A percentile compares a stretch with the other conserved stretches of the same genome.
These are phyloP conservation scores for Petaurus breviceps DNA, from an alignment of 2,113 vertebrate genomes.

Conservation along the genomic window DNA sequence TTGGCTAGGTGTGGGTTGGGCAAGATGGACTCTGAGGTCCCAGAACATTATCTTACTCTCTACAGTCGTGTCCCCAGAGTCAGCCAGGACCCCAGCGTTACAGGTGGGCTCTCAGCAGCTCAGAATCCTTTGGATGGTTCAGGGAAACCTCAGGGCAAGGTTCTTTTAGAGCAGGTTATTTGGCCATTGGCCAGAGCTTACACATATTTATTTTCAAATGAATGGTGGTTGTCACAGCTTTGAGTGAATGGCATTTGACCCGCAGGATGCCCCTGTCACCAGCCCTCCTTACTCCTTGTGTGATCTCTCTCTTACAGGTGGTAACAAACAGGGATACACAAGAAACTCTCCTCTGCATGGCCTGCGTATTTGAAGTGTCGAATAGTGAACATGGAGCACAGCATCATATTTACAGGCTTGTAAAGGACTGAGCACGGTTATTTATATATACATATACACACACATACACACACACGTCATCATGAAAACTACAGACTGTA, in stretches of 20 bases:
- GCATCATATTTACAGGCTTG: conserved; percentile 99
- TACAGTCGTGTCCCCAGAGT: not conserved
- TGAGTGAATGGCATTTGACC: not conserved
- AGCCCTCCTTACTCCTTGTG: not conserved
- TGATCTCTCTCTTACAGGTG: conserved; percentile 85
- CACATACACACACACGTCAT: conserved; percentile 76
- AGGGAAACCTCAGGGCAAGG: not conserved
- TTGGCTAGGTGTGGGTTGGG: not conserved
- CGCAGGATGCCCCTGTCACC: not conserved
- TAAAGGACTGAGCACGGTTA: conserved; percentile 94
- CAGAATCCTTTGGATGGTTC: not conserved
- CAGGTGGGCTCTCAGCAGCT: not conserved
- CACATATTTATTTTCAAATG: not conserved
- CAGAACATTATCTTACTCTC: not conserved
- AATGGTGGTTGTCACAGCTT: not conserved
- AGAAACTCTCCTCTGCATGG: conserved; percentile 99
- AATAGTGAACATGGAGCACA: conserved; percentile 99
- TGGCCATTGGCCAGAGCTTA: not conserved
- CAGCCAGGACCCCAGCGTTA: not conserved
- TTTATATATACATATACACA: conserved; percentile 86
- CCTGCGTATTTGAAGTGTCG: conserved; percentile 99
- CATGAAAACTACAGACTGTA: conserved; percentile 88
- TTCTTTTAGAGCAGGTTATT: not conserved
- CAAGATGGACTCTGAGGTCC: not conserved
- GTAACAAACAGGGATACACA: conserved; percentile 99